These are phyloP conservation scores for Salpingus planirostris DNA, from an alignment of 2,888 invertebrate species.

Conservation along the genomic window DNA sequence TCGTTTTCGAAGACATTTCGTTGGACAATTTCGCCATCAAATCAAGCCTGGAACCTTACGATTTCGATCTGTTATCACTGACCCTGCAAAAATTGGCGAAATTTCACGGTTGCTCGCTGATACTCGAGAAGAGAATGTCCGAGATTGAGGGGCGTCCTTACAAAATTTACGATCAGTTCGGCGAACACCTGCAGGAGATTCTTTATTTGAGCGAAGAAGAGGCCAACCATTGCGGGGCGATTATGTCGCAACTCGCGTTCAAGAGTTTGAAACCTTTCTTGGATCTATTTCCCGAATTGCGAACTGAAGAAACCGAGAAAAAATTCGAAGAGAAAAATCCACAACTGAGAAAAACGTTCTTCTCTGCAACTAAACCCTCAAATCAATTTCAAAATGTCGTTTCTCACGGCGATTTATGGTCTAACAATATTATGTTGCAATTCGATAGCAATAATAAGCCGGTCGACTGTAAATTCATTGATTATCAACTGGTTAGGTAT, in stretches of 20 bases:
- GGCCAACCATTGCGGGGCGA: conserved; percentile 2
- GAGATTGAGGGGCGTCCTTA: conserved; percentile 15
- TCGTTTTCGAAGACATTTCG: conserved; percentile 38
- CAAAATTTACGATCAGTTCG: conserved; percentile 26
- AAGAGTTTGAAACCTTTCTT: conserved; percentile 2
- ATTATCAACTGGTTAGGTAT: conserved; percentile 43
- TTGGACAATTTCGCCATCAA: conserved; percentile 11
- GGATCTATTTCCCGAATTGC: conserved; percentile 4
- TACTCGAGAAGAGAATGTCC: conserved; percentile 25
- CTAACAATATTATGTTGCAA: conserved; percentile 45
- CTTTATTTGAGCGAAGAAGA: conserved; percentile 7
- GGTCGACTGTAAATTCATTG: conserved; percentile 33
- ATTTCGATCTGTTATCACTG: conserved; percentile 19
- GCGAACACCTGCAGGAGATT: conserved; percentile 16
- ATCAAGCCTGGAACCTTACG: conserved; percentile 10
- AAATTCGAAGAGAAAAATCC: conserved; percentile 5
- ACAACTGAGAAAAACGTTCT: conserved; percentile 18
- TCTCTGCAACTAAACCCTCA: conserved; percentile 30
- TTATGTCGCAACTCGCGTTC: conserved; percentile 2
- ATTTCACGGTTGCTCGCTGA: conserved; percentile 30
- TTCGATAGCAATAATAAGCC: conserved; percentile 19
- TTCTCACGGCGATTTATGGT: conserved; percentile 56
- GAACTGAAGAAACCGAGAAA: conserved; percentile 3
- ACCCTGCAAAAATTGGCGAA: conserved; percentile 24
- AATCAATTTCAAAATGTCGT: conserved; percentile 45